A percentile compares a stretch with the other conserved stretches of the same genome.
Conservation (phyloP, 2,888 invertebrate genomes). For the Noctua comes region DNA sequence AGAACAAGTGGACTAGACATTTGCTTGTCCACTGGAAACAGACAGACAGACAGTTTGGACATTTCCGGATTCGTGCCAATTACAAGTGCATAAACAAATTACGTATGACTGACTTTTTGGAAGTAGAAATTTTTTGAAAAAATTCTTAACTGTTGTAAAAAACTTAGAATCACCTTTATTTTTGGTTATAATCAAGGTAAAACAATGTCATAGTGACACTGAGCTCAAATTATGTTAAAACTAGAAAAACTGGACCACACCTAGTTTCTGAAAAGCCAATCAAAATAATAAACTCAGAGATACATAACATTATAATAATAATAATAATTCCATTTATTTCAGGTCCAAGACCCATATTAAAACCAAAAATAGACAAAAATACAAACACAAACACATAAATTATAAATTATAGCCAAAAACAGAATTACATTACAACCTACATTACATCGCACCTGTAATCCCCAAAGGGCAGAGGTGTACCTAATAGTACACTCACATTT, state of each 20-base stretch:
- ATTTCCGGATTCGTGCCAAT: conserved; percentile 49
- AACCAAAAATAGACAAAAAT: no score
- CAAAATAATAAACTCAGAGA: not conserved
- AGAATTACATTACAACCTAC: no score
- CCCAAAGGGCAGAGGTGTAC: no score
- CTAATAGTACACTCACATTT: no score
- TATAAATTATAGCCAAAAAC: no score
- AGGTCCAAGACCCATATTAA: no score
- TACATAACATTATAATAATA: no score
- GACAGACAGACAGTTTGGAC: conserved; percentile 33
- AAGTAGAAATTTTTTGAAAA: not conserved
- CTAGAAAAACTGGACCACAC: not conserved
- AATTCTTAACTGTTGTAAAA: not conserved
- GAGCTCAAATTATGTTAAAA: not conserved
- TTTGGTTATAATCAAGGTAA: not conserved
- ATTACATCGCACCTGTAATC: no score
- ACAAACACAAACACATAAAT: no score
- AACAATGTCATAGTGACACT: not conserved
- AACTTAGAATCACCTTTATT: not conserved
- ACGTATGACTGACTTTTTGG: not conserved
- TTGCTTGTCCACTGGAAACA: conserved; percentile 18
- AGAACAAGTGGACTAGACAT: conserved; percentile 47
- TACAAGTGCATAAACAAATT: conserved; percentile 30
- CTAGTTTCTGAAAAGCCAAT: not conserved
- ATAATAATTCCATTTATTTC: no score